Base-by-base conservation (phyloP, 1,140 invertebrate species). In the Neodiprion lecontei region DNA sequence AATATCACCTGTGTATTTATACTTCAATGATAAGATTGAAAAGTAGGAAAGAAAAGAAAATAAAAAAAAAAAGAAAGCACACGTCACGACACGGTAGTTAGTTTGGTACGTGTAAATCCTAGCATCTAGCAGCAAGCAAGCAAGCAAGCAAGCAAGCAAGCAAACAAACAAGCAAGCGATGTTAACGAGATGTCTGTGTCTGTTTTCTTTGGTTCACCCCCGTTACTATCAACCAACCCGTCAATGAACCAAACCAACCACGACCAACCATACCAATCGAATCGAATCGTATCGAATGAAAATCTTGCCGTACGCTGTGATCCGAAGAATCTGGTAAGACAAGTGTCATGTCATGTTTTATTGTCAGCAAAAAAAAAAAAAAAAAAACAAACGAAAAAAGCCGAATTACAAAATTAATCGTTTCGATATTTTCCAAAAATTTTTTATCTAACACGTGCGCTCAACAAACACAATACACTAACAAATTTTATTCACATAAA, bases 131-230 rank as follows among this genome's bases (percentile, higher is more conserved):
- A 17, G 17, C 61, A 65, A 65, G 68, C 28, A 69, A 28, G 28
- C 61, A 65, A 65, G 68, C 28, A 69, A 40, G 28, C 14, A 69
- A 69, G 68, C 68, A 69, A 40, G 68, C 68, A 17, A 65, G 5
- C 12, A 28, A 14, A 69, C 12, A 11, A 71, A 78, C 77, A 81
- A 83, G 78, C 73, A 79, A 82, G 80, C 77, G 80, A 83, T 84
- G 84, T 82, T 77, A 84, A 74, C 67, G 75, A 72, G 80, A 80
- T 84, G 76, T 83, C 77, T 82, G 80, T 83, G 77, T 85, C 78
- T 85, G 81, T 84, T 83, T 83, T 82, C 79, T 83, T 84, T 83
- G 81, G 81, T 84, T 84, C 79, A 83, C 80, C 81, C 83, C 80
- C 28, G 80, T 82, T 84, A 83, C 79, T 78, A 81, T 78, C 77